Base-by-base conservation (phyloP, 2,888 invertebrate genomes). In the Lochmaea crataegi region DNA sequence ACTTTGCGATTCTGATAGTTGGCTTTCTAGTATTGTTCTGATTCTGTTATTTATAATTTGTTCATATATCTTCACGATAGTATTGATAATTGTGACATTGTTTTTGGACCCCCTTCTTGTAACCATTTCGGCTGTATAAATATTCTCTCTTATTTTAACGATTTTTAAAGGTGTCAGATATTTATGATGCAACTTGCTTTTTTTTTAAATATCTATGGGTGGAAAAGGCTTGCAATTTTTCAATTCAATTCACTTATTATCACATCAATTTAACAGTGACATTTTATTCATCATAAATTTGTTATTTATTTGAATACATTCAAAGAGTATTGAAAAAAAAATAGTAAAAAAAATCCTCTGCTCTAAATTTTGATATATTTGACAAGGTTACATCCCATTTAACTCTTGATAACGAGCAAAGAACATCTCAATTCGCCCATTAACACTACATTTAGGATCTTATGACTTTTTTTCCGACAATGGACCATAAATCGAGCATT, bases 361-460 rank as follows among this genome's bases (percentile, higher is more conserved):
- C 22, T 22, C 66, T 18, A 53, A 38, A 53, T 56, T 70, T 70
- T 73, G 71, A 76, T 77, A 77, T 72, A 77, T 77, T 70, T 65
- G 53, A 65, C 67, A 74, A 71, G 51, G 75, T 71, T 42, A 72
- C 77, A 72, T 75, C 78, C 78, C 78, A 76, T 76, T 75, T 74
- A 57, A 73, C 71, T 73, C 67, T 63, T 71, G 68, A 75, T 74
- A 75, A 71, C 75, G 64, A 77, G 53, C 76, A 74, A 68, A 69
- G 71, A 75, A 85, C 83, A 83, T 84, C 85, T 85, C 84, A 84
- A 85, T 86, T 82, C 81, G 77, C 72, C 84, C 85, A 86, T 85
- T 86, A 86, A 82, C 86, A 85, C 85, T 82, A 82, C 84, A 85
- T 86, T 85, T 80, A 82, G 80, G 75, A 75, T 75, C 76, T 77